Evolutionary conservation across 1,140 invertebrate genomes (phyloP).

Genomic region (Zaprionus africanus): DNA sequence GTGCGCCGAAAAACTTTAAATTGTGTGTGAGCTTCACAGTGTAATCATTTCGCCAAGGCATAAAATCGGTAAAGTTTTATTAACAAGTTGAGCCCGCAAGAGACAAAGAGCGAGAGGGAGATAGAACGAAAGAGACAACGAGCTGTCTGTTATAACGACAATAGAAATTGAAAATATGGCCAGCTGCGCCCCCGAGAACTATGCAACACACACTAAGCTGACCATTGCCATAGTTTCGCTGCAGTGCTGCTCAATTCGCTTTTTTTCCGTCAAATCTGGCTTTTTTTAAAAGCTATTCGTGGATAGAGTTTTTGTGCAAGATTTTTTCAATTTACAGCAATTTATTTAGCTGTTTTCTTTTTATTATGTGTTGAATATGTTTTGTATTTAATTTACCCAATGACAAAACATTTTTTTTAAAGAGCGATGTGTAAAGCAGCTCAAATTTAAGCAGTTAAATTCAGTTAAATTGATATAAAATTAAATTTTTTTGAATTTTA

Average conservation of each 20-base stretch:
- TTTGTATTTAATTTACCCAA: too few species aligned
- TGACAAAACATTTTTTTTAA: too few species aligned
- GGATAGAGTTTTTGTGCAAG: too few species aligned
- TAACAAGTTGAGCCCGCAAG: conserved; percentile 64
- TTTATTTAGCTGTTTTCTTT: background rate
- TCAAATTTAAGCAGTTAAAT: too few species aligned
- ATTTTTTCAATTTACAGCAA: too few species aligned
- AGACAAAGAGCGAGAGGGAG: conserved; percentile 12
- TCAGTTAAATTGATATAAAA: too few species aligned
- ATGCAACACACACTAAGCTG: conserved; percentile 37
- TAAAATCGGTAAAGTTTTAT: conserved; percentile 78
- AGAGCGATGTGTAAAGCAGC: too few species aligned
- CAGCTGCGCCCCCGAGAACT: conserved; percentile 37
- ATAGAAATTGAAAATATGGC: conserved; percentile 71
- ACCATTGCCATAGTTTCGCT: conserved; percentile 40
- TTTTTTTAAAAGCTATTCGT: too few species aligned
- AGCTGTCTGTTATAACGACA: conserved; percentile 36
- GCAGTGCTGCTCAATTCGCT: background rate
- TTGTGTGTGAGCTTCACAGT: conserved; percentile 61
- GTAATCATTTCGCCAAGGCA: conserved; percentile 67
- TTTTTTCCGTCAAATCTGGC: background rate
- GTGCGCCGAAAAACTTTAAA: conserved; percentile 73
- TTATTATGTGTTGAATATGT: background rate
- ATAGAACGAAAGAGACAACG: background rate
- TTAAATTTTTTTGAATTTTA: too few species aligned